Evolutionary conservation across 1,140 invertebrate species (phyloP), one percentile per base, ranked within the genome.

Genomic region (Triops longicaudatus): DNA sequence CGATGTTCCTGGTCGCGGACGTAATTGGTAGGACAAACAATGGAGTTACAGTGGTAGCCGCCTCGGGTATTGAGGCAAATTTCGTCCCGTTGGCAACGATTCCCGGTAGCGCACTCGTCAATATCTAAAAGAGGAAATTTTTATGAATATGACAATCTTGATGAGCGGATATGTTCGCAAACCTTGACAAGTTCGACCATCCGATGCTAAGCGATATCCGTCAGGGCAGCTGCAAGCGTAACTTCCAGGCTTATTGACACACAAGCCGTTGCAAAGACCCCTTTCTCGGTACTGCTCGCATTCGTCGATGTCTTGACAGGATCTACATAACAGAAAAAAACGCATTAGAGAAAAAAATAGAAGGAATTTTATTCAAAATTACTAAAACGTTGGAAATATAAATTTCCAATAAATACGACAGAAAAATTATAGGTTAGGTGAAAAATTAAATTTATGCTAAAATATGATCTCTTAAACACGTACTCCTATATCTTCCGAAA

Each of bases 1-100:
- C 88, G 91, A 79, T 89, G 89, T 26, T 88, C 86, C 0, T 83
- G 84, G 81, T 95, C 92, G 76, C 88, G 88, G 0, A 88, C 83
- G 83, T 97, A 98, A 44, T 92, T 91, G 0, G 84, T 77, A 0
- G 96, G 96, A 83, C 97, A 98, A 37, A 88, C 86, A 73, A 98
- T 92, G 10, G 85, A 86, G 76, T 94, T 93, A 82, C 97, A 99
- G 79, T 93, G 90, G 83, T 89, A 95, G 78, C 92, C 88, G 0
- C 97, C 97, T 73, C 92, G 86, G 0, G 90, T 94, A 83, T 99
- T 99, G 76, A 97, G 89, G 82, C 97, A 99, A 37, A 93, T 90
- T 80, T 95, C 90, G 74, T 92, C 89, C 0, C 83, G 79, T 43
- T 87, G 79, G 78, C 90, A 91, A 1, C 88, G 86, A 11, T 86